These are phyloP conservation scores for Mythimna lalbum DNA, from an alignment of 2,888 invertebrate species.

Conservation along the genomic window DNA sequence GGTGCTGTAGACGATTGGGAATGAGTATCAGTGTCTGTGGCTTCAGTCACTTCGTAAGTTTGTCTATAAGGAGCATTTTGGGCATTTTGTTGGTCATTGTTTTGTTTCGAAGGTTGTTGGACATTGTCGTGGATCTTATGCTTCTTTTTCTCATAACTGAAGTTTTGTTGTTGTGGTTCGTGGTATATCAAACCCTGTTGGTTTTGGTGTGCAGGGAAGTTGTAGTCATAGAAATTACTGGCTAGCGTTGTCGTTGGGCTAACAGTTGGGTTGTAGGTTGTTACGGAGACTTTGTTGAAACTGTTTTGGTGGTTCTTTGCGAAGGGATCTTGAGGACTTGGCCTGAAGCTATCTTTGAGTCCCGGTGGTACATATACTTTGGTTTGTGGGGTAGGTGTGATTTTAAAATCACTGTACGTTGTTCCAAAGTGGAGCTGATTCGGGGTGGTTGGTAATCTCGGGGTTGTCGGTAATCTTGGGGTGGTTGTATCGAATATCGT, in stretches of 20 bases:
- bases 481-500: constrained; percentile 80
- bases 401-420: constrained; percentile 82
- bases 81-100: constrained; percentile 68
- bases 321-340: constrained; percentile 88
- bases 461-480: constrained; percentile 81
- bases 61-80: constrained; percentile 72
- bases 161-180: constrained; percentile 74
- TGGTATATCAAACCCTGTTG: constrained; percentile 79
- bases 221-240: constrained; percentile 77
- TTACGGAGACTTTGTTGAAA: constrained; percentile 79
- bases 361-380: constrained; percentile 78
- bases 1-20: constrained; percentile 80
- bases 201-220: constrained; percentile 78
- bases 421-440: constrained; percentile 82
- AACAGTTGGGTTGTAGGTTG: constrained; percentile 83
- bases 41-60: constrained; percentile 87
- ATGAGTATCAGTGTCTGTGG: constrained; percentile 77
- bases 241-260: constrained; percentile 74
- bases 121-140: constrained; percentile 80
- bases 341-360: constrained; percentile 80
- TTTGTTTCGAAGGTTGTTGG: constrained; percentile 79
- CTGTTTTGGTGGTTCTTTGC: constrained; percentile 79
- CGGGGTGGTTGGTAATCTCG: constrained; percentile 77
- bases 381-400: constrained; percentile 86
- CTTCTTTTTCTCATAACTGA: constrained; percentile 79